phyloP scores from a whole-genome alignment of 2,113 vertebrate genomes.

The Struthio camelus region DNA sequence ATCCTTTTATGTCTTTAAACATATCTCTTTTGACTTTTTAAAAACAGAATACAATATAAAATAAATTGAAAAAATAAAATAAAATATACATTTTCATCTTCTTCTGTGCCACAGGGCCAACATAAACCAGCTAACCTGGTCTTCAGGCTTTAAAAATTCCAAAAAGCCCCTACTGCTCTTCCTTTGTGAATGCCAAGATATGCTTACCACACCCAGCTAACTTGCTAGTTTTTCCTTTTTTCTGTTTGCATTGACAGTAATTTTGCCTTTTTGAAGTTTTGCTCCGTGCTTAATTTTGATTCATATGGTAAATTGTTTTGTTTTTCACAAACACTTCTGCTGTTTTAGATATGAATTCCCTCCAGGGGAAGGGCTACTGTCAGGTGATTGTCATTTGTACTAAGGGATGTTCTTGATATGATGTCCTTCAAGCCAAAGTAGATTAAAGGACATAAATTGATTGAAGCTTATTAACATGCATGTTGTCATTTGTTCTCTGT shows the following conservation, averaged over 20 bases:
- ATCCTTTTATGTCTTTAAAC: not conserved
- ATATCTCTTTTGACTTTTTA: not conserved
- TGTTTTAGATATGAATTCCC: constrained; percentile 39
- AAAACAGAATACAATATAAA: not conserved
- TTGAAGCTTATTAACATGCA: constrained; percentile 9
- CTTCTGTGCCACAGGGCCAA: not conserved
- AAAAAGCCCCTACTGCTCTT: not conserved
- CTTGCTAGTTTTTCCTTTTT: not conserved
- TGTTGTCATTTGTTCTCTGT: not conserved
- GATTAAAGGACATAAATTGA: constrained; percentile 35
- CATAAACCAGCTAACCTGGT: not conserved
- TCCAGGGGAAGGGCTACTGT: not conserved
- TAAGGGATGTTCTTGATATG: constrained; percentile 13
- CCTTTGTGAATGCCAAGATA: not conserved
- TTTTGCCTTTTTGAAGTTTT: not conserved
- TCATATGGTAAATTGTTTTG: constrained; percentile 6
- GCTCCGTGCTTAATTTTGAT: constrained; percentile 3
- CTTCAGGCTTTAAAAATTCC: not conserved
- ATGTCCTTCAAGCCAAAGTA: constrained; percentile 47
- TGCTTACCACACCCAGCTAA: not conserved
- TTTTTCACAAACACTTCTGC: constrained; percentile 24
- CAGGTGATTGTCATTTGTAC: constrained; percentile 18
- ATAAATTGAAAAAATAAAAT: not conserved
- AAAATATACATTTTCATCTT: not conserved
- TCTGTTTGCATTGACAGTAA: not conserved